phyloP scores from a whole-genome alignment of 2,888 invertebrate species.

The Metacarcinus magister region DNA sequence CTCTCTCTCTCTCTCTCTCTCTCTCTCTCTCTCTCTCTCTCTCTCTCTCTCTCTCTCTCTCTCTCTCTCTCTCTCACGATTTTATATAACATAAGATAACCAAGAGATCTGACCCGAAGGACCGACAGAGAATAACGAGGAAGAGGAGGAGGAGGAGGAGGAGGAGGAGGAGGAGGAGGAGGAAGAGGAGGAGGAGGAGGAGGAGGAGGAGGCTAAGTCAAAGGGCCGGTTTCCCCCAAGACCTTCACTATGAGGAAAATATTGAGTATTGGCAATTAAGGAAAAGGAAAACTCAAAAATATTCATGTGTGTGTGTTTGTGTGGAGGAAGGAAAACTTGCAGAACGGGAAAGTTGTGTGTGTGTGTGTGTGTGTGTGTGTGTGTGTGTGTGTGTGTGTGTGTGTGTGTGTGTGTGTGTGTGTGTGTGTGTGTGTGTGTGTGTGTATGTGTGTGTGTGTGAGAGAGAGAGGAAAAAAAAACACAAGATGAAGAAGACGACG shows the following conservation, averaged over 20 bases:
- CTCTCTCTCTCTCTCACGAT: not conserved
- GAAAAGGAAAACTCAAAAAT: not conserved
- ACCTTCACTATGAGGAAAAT: not conserved
- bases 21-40: constrained; percentile 42
- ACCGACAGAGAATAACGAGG: not conserved
- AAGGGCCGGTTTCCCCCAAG: not conserved
- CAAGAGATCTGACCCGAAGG: not conserved
- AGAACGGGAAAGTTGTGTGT: no score
- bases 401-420: no score
- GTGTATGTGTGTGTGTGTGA: not conserved
- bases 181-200: not conserved
- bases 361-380: no score
- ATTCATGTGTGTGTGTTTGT: not conserved
- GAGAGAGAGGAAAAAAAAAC: not conserved
- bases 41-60: not conserved
- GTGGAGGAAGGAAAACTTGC: no score
- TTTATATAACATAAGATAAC: not conserved
- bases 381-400: not conserved
- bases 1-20: constrained; percentile 50
- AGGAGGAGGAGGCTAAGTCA: not conserved
- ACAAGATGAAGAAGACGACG: no score
- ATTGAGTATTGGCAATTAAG: constrained; percentile 2
- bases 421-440: no score
- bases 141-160: not conserved
- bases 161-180: not conserved